Percentiles rank a stretch among this genome's conserved stretches.
Evolutionary conservation across 2,797 vertebrate species (phyloP).

Genomic region (Lepus townsendii): DNA sequence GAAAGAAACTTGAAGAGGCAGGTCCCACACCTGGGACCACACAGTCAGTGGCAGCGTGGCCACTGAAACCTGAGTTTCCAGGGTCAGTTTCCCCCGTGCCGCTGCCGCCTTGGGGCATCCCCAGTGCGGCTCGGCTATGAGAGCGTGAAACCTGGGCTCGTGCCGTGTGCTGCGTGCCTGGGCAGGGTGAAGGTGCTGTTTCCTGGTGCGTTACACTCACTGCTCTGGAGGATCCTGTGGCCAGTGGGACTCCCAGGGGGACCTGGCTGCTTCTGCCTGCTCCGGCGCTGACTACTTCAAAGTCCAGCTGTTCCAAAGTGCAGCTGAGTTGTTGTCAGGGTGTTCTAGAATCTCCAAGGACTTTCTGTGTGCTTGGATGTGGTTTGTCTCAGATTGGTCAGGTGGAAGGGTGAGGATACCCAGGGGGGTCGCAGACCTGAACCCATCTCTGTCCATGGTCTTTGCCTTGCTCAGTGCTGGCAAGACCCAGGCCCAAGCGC

Average conservation of each 20-base stretch:
- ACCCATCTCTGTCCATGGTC: neutral
- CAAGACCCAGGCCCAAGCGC: neutral
- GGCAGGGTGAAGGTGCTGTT: neutral
- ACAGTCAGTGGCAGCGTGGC: neutral
- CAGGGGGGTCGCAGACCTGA: neutral
- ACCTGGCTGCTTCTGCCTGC: neutral
- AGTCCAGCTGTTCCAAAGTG: neutral
- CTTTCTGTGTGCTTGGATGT: conserved; percentile 41
- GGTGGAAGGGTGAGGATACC: neutral
- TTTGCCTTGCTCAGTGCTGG: neutral
- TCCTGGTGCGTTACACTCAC: neutral
- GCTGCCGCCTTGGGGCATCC: no score
- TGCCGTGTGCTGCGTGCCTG: accelerated
- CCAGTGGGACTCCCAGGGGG: neutral
- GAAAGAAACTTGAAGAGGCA: neutral
- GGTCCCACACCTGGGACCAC: neutral
- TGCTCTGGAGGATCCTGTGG: neutral
- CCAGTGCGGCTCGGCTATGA: neutral
- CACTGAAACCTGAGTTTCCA: neutral
- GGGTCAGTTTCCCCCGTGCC: neutral
- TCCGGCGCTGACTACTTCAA: conserved; percentile 16
- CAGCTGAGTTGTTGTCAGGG: conserved; percentile 32
- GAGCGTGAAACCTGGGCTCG: neutral
- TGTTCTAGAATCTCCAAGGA: conserved; percentile 36
- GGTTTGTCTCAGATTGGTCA: conserved; percentile 43